Conservation (phyloP, 2,113 vertebrate species). For the Pongo abelii region DNA sequence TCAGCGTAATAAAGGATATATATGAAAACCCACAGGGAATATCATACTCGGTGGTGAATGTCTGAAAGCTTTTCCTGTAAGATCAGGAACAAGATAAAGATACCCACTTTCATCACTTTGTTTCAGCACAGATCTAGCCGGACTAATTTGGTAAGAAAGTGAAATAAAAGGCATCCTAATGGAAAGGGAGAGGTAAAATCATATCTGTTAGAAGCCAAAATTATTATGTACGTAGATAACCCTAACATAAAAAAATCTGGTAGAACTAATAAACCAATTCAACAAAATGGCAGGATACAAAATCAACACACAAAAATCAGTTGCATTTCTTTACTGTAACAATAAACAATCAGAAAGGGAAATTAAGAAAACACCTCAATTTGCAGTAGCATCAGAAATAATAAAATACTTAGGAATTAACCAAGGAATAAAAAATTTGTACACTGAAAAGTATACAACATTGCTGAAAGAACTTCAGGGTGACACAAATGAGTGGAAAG, state of each 20-base stretch:
- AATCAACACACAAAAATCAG: background rate
- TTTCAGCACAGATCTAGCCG: background rate
- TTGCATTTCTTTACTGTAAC: background rate
- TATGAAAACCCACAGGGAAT: background rate
- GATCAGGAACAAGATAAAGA: background rate
- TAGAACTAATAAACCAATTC: background rate
- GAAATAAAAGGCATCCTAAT: background rate
- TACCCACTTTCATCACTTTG: background rate
- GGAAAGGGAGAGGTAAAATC: background rate
- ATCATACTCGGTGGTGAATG: background rate
- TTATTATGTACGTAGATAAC: background rate
- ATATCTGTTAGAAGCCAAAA: background rate
- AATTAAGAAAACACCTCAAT: background rate
- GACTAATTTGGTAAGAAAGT: background rate
- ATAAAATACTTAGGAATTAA: background rate
- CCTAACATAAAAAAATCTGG: background rate
- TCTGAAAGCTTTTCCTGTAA: background rate
- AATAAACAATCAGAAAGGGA: background rate
- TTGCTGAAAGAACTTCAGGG: background rate
- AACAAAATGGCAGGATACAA: background rate
- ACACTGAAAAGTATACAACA: background rate
- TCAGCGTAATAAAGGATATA: background rate
- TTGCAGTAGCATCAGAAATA: background rate
- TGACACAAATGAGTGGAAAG: background rate
- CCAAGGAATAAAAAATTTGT: background rate